Conservation (phyloP, 2,888 invertebrate genomes). For the Rhagonycha fulva region DNA sequence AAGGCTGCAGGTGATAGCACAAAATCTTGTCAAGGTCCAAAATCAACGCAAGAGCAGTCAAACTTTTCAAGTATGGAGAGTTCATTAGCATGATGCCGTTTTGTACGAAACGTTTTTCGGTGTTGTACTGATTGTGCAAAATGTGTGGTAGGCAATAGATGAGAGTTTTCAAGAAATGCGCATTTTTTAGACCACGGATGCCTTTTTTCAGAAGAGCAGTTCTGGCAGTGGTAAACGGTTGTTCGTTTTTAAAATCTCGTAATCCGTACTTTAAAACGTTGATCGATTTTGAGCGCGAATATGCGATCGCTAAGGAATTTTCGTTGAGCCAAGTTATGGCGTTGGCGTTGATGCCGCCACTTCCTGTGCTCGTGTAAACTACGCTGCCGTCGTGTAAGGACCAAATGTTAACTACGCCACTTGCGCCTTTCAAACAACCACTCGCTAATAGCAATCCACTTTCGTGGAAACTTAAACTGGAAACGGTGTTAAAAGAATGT, state of each 20-base stretch:
- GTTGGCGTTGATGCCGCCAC: slow-evolving; percentile 55
- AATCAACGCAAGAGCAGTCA: slow-evolving; percentile 60
- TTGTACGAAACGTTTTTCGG: slow-evolving; percentile 62
- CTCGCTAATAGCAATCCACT: slow-evolving; percentile 61
- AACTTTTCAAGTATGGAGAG: slow-evolving; percentile 62
- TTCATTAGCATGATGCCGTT: slow-evolving; percentile 64
- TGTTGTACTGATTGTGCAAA: slow-evolving; percentile 58
- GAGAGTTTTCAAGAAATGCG: slow-evolving; percentile 59
- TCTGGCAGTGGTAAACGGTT: slow-evolving; percentile 58
- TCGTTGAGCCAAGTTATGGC: slow-evolving; percentile 60
- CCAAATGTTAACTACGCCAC: slow-evolving; percentile 62
- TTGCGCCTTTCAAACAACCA: slow-evolving; percentile 56
- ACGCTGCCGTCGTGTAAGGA: slow-evolving; percentile 62
- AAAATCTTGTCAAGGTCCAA: slow-evolving; percentile 60
- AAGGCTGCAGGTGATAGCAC: slow-evolving; percentile 57
- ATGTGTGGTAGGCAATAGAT: slow-evolving; percentile 58
- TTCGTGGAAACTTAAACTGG: slow-evolving; percentile 58
- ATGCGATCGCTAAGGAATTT: slow-evolving; percentile 58
- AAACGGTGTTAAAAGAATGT: slow-evolving; percentile 60
- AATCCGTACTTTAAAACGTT: slow-evolving; percentile 55
- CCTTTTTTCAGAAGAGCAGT: slow-evolving; percentile 58
- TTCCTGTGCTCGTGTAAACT: slow-evolving; percentile 60
- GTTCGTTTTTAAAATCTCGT: slow-evolving; percentile 54
- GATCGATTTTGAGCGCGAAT: slow-evolving; percentile 60
- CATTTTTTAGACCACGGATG: slow-evolving; percentile 58